A percentile compares a stretch with the other conserved stretches of the same genome.
Evolutionary conservation across 1,140 invertebrate genomes (phyloP).

Genomic region (Heterodera schachtii): DNA sequence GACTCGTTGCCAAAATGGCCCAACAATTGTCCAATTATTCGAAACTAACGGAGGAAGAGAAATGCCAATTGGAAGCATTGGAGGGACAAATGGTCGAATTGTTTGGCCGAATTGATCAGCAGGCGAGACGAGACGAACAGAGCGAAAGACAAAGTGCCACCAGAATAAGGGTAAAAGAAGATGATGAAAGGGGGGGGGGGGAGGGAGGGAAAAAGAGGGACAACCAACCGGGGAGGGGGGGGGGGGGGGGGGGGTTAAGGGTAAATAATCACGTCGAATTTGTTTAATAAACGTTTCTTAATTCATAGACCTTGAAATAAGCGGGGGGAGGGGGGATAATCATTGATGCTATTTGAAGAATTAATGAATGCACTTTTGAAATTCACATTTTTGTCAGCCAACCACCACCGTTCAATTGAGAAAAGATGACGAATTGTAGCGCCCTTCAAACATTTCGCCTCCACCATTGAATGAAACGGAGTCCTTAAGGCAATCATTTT

Average conservation of each 20-base stretch:
- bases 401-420: conserved; percentile 27
- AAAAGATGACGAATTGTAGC: not conserved
- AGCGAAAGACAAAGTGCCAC: not conserved
- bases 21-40: conserved; percentile 29
- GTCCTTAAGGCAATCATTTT: conserved; percentile 7
- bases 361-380: too few species aligned
- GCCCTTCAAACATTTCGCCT: conserved; percentile 11
- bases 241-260: too few species aligned
- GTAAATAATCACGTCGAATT: too few species aligned
- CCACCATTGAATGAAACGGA: conserved; percentile 24
- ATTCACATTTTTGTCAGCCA: too few species aligned
- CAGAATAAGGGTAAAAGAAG: too few species aligned
- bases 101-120: conserved; percentile 21
- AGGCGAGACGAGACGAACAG: not conserved
- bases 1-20: conserved; percentile 18
- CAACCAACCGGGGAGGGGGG: too few species aligned
- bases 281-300: too few species aligned
- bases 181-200: too few species aligned
- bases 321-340: too few species aligned
- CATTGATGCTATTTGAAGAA: too few species aligned
- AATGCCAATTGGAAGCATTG: not conserved
- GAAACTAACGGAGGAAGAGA: conserved; percentile 15
- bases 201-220: too few species aligned
- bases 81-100: conserved; percentile 21
- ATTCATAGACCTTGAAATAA: too few species aligned